These are phyloP conservation scores for Struthio camelus DNA, from an alignment of 2,113 vertebrate genomes.

Conservation along the genomic window DNA sequence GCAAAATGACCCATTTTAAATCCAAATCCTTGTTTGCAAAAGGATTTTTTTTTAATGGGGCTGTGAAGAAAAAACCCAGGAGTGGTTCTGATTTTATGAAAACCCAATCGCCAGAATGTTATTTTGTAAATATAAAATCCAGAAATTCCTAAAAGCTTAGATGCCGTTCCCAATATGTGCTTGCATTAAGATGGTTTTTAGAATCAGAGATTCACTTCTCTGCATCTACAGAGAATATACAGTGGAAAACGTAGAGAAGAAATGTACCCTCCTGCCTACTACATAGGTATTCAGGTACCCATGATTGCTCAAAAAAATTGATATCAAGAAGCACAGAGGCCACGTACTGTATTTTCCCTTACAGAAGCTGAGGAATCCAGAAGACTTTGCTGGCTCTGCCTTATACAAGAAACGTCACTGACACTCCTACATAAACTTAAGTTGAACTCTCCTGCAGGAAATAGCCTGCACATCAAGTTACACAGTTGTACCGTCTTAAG, in stretches of 20 bases:
- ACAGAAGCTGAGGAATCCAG: background rate
- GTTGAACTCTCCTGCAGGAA: background rate
- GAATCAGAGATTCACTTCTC: background rate
- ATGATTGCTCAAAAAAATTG: background rate
- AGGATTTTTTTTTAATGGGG: background rate
- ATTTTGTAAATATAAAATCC: background rate
- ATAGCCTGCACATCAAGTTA: background rate
- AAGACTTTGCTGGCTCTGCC: background rate
- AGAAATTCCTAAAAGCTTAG: background rate
- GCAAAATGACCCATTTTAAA: background rate
- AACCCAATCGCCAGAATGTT: background rate
- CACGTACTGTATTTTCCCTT: background rate
- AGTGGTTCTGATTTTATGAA: background rate
- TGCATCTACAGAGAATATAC: background rate
- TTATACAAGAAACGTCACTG: background rate
- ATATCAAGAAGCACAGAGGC: background rate
- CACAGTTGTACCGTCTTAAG: background rate
- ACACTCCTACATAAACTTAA: background rate
- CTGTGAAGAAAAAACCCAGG: background rate
- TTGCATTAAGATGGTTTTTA: background rate
- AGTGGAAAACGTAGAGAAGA: background rate
- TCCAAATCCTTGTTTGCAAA: background rate
- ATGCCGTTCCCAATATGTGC: background rate
- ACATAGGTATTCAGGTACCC: background rate
- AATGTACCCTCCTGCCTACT: background rate